A percentile compares a stretch with the other conserved stretches of the same genome.
Conservation (phyloP, 2,797 vertebrate species). For the Ctenochaetus hawaiiensis region DNA sequence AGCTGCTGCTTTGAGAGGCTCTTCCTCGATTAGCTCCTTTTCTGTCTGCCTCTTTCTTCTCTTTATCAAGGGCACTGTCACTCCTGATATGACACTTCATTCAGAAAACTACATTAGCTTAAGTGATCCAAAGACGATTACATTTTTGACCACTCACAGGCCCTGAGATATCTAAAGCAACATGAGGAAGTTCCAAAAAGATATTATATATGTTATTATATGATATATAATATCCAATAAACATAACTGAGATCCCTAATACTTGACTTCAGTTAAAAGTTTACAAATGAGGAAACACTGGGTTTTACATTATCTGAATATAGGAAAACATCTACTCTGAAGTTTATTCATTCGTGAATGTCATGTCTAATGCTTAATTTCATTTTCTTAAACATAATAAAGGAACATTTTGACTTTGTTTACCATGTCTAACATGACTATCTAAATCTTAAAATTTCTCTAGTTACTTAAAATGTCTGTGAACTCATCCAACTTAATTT, state of each 20-base stretch:
- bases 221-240: too few species aligned
- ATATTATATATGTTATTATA: too few species aligned
- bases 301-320: background rate
- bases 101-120: slow-evolving; percentile 9
- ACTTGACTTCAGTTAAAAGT: slow-evolving; percentile 1
- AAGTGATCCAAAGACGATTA: background rate
- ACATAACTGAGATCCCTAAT: background rate
- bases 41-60: background rate
- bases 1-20: background rate
- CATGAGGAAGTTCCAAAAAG: too few species aligned
- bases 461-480: background rate
- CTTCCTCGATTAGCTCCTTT: slow-evolving; percentile 6
- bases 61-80: background rate
- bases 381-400: too few species aligned
- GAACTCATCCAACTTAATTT: background rate
- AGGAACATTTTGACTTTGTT: too few species aligned
- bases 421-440: too few species aligned
- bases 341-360: too few species aligned
- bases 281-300: background rate
- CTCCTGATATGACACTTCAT: background rate
- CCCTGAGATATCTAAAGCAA: background rate
- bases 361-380: too few species aligned
- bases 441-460: background rate
- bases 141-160: background rate
- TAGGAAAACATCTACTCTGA: background rate